Evolutionary conservation across 2,888 invertebrate genomes (phyloP).

Genomic region (Xylocampa areola): DNA sequence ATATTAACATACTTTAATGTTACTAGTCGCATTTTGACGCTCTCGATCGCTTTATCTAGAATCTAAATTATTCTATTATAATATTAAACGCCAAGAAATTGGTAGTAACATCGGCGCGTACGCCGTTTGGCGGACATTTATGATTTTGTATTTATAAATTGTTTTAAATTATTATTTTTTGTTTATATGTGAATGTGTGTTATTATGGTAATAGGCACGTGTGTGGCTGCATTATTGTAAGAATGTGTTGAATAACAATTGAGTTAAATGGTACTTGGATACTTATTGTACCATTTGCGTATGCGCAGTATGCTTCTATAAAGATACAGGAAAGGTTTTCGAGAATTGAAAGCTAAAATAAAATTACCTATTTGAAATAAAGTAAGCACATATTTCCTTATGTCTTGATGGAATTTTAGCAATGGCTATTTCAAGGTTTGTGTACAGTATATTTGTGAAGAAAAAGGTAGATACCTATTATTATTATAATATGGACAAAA

Average conservation of each 20-base stretch:
- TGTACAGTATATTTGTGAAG: too few species aligned
- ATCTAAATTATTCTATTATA: slow-evolving; percentile 70
- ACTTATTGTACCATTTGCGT: slow-evolving; percentile 1
- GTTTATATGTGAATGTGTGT: slow-evolving; percentile 24
- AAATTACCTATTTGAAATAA: too few species aligned
- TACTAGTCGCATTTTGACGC: slow-evolving; percentile 73
- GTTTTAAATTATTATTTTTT: slow-evolving; percentile 35
- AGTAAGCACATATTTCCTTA: too few species aligned
- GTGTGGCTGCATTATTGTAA: slow-evolving; percentile 20
- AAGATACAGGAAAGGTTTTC: not conserved
- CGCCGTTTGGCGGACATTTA: slow-evolving; percentile 28
- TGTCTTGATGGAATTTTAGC: too few species aligned
- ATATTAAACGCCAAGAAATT: slow-evolving; percentile 61
- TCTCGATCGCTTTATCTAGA: slow-evolving; percentile 76
- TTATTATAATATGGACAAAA: slow-evolving; percentile 25
- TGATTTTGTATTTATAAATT: slow-evolving; percentile 33
- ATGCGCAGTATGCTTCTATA: not conserved
- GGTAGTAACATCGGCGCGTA: slow-evolving; percentile 34
- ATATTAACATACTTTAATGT: slow-evolving; percentile 77
- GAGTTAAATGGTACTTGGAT: slow-evolving; percentile 9
- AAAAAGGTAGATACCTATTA: too few species aligned
- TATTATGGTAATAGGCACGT: slow-evolving; percentile 27
- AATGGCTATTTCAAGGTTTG: too few species aligned
- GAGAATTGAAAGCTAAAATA: too few species aligned
- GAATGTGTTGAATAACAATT: slow-evolving; percentile 24